A percentile compares a stretch with the other conserved stretches of the same genome.
Evolutionary conservation across 2,113 vertebrate species (phyloP).

Genomic region (Hydropotes inermis): DNA sequence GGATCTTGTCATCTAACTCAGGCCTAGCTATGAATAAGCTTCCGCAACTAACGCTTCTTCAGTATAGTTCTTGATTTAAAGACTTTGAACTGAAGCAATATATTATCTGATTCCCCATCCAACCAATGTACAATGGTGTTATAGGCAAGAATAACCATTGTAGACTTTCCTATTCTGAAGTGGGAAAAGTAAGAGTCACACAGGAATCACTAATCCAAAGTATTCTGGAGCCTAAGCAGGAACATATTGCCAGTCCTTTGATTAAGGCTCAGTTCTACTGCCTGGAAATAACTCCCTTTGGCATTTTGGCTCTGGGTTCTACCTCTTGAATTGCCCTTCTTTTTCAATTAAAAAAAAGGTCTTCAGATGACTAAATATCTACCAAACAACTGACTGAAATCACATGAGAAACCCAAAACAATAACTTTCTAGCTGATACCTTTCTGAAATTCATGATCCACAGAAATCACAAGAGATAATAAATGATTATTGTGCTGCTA

Average conservation of each 20-base stretch:
- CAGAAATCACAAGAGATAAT: background rate
- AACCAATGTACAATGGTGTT: background rate
- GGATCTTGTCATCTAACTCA: background rate
- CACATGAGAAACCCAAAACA: background rate
- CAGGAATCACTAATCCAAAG: background rate
- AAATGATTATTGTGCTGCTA: background rate
- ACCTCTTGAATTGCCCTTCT: background rate
- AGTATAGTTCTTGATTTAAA: background rate
- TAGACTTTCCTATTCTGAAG: background rate
- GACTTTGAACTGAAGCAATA: background rate
- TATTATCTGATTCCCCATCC: background rate
- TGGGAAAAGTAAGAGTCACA: background rate
- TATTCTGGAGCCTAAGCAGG: background rate
- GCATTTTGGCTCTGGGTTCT: background rate
- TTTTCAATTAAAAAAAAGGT: background rate
- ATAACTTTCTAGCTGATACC: background rate
- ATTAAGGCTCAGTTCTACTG: background rate
- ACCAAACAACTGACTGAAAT: background rate
- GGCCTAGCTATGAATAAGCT: background rate
- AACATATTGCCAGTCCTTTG: background rate
- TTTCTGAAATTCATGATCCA: background rate
- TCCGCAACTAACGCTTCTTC: background rate
- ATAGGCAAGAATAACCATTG: background rate
- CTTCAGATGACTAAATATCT: background rate
- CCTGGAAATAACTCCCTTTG: background rate